Conservation (phyloP, 2,113 vertebrate genomes). For the Labrus mixtus region DNA sequence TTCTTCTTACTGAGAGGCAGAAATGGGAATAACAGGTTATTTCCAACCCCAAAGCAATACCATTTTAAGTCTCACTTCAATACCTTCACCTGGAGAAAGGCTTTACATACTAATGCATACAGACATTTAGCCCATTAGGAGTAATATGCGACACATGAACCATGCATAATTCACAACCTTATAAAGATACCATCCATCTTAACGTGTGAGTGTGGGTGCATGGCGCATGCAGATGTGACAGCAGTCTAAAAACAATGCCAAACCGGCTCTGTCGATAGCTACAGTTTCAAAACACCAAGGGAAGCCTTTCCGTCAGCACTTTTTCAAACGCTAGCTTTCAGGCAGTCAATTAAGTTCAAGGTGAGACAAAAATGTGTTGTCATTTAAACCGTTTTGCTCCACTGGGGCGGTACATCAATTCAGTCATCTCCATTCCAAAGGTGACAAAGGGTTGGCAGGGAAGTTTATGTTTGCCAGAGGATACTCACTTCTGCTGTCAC, state of each 20-base stretch:
- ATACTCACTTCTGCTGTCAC: slow-evolving; percentile 44
- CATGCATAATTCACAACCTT: slow-evolving; percentile 21
- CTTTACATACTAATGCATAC: slow-evolving; percentile 35
- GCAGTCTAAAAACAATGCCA: slow-evolving; percentile 43
- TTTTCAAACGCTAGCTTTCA: slow-evolving; percentile 69
- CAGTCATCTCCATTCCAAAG: slow-evolving; percentile 64
- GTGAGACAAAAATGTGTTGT: slow-evolving; percentile 82
- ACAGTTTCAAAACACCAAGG: slow-evolving; percentile 40
- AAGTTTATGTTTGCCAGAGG: slow-evolving; percentile 58
- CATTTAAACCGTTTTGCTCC: slow-evolving; percentile 78
- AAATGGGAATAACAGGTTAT: slow-evolving; percentile 9
- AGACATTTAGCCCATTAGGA: slow-evolving; percentile 43
- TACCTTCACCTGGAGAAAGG: slow-evolving; percentile 16
- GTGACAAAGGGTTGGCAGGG: slow-evolving; percentile 70
- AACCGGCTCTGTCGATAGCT: slow-evolving; percentile 42
- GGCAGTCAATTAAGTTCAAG: slow-evolving; percentile 85
- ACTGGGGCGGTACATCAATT: slow-evolving; percentile 68
- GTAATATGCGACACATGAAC: slow-evolving; percentile 22
- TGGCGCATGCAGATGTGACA: slow-evolving; percentile 39
- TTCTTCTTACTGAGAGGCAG: slow-evolving; percentile 4
- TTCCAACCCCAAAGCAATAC: background rate
- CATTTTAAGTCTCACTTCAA: slow-evolving; percentile 17
- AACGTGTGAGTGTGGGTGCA: slow-evolving; percentile 15
- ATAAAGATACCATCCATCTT: slow-evolving; percentile 7
- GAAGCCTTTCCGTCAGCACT: slow-evolving; percentile 77